Evolutionary conservation across 2,113 vertebrate species (phyloP), one percentile per base, ranked within the genome.

Genomic region (Hippocampus abdominalis): DNA sequence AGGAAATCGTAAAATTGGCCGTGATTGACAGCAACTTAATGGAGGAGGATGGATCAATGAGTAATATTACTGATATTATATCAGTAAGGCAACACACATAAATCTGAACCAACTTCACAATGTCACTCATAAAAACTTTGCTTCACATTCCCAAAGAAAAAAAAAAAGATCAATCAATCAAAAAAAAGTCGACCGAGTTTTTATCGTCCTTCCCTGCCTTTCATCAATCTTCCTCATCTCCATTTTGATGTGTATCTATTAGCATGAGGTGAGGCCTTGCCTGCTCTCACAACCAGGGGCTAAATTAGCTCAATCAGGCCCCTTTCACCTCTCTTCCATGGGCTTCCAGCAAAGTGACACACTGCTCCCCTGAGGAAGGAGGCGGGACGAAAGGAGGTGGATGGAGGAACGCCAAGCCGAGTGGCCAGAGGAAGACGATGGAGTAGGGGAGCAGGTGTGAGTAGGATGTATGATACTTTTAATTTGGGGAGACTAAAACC

Each of bases 171-270:
- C 90, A 90, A 92, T 91, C 85, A 79, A 80, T 88, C 81, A 13
- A 32, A 32, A 27, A 64, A 82, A 89, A 84, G 74, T 85, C 73
- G 65, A 81, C 89, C 21, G 81, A 70, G 66, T 78, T 88, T 91
- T 92, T 92, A 91, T 83, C 51, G 81, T 64, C 71, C 69, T 60
- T 77, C 64, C 54, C 49, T 69, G 75, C 66, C 75, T 78, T 72
- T 63, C 53, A 75, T 36, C 77, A 70, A 64, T 72, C 65, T 61
- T 66, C 75, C 82, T 85, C 87, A 88, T 87, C 86, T 87, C 88
- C 89, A 90, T 92, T 90, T 92, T 92, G 90, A 92, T 91, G 89
- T 91, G 86, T 90, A 88, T 88, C 90, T 93, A 90, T 92, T 92
- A 90, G 88, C 81, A 75, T 75, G 82, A 76, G 89, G 86, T 89